Evolutionary conservation across 2,113 vertebrate genomes (phyloP).

Genomic region (Nycticorax nycticorax): DNA sequence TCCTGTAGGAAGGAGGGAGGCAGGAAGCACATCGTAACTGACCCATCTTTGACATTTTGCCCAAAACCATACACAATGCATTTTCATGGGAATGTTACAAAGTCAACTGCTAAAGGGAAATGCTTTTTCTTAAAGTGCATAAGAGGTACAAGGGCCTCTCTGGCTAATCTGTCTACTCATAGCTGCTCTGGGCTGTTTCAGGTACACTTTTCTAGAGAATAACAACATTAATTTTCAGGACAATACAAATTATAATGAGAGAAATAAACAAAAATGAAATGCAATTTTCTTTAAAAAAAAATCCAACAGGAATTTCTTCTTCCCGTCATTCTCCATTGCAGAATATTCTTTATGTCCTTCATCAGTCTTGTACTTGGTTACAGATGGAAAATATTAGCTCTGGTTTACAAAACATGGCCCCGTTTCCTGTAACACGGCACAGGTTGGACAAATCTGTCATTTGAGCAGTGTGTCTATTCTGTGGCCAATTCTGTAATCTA

Average conservation of each 20-base stretch:
- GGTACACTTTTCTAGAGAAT: not conserved
- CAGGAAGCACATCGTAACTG: not conserved
- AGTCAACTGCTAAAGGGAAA: not conserved
- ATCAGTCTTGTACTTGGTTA: constrained; percentile 77
- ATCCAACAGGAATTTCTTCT: not conserved
- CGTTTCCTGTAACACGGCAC: constrained; percentile 74
- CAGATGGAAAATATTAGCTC: constrained; percentile 88
- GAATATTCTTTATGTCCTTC: constrained; percentile 77
- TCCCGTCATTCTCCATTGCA: not conserved
- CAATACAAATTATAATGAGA: not conserved
- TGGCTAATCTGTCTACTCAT: not conserved
- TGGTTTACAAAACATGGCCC: constrained; percentile 78
- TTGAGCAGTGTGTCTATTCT: constrained; percentile 79
- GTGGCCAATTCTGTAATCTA: constrained; percentile 81
- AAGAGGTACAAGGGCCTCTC: not conserved
- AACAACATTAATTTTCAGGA: not conserved
- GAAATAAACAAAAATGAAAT: not conserved
- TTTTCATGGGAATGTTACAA: not conserved
- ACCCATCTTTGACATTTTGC: not conserved
- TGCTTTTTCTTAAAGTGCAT: not conserved
- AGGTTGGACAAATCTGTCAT: constrained; percentile 88
- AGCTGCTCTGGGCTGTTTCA: not conserved
- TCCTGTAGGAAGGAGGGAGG: not conserved
- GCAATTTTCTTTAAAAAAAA: not conserved
- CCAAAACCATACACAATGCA: not conserved